Evolutionary conservation across 2,797 vertebrate genomes (phyloP), one percentile per base, ranked within the genome.

Genomic region (Arctocebus calabarensis): DNA sequence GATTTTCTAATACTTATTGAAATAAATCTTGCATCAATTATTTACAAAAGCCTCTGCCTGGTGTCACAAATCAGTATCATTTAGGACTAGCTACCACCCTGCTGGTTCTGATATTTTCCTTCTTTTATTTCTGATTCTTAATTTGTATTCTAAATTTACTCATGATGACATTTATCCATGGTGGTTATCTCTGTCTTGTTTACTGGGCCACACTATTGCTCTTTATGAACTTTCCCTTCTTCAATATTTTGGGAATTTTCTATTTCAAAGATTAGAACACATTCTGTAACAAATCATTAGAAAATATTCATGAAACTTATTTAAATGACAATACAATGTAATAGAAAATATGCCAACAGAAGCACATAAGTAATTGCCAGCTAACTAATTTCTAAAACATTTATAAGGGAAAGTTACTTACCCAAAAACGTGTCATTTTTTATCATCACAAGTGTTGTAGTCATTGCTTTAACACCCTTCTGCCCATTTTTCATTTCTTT

Each of bases 281-380:
- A 61, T 88, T 88, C n/a, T 59, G 14, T 10, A 83, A 62, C 32
- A 70, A 62, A 34, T 43, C 3, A 37, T 59, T 83, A 22, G 71
- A 61, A 82, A 62, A 22, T 52, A 83, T 45, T 81, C 20, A 74
- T 62, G 9, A 3, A 34, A 83, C 34, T 32, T 71, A 83, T 27
- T 87, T 87, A 45, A 86, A 75, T 73, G 81, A 48, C 7, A 92
- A 81, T 77, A 43, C 27, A 79, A 45, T 79, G 84, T 73, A 59
- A 29, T 34, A 55, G 45, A 55, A 81, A 84, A 61, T 55, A 70
- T 40, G 23, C 16, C 3, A 25, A 88, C 3, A 93, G 59, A 68
- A 66, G 22, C 52, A 37, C 12, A 70, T 2, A 22, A 70, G 29
- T 52, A 68, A 88, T 74, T 70, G 2, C 0, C 32, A 92, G 34